Evolutionary conservation across 2,888 invertebrate genomes (phyloP), one percentile per base, ranked within the genome.

Genomic region (Ennomos erosarius): DNA sequence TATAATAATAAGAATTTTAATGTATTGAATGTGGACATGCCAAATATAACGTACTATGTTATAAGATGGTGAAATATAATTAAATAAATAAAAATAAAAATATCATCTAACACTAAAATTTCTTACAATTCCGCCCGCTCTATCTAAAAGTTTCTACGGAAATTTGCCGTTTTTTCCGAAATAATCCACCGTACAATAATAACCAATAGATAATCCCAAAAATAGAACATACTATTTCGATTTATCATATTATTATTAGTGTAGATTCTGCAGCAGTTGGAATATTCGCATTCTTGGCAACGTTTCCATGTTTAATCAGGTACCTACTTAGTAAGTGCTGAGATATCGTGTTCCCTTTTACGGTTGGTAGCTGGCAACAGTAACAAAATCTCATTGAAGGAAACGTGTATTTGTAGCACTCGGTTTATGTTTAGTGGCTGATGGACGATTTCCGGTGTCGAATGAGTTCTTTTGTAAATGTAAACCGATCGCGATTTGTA

Each of bases 361-460:
- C 50, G 55, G 59, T 55, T 16, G 55, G 59, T 55, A 12, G 55
- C 47, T 60, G 55, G 55, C 55, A 60, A 60, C 55, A 37, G 39
- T 43, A 36, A 11, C 54, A 54, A 49, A 49, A 12, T 34, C 4
- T 34, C 53, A 4, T 10, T 46, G 11, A 26, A 36, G 54, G 50
- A 55, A 45, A 42, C 50, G 16, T 1, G 44, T 47, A 52, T 47
- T 49, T 48, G 34, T n/a, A 12, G 10, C 42, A 13, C 34, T 26
- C 49, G 35, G 44, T 53, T 38, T 45, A 33, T 12, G 35, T 44
- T 45, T 35, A 53, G 48, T 44, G 42, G 36, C 39, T 60, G 55
- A 62, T 57, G 34, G 54, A 58, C 38, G 26, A 46, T 58, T 47
- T 58, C 56, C 56, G 46, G 39, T 57, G 50, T 45, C 49, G 38